Percentiles rank a stretch among this genome's conserved stretches.
Conservation (phyloP, 2,797 vertebrate species). For the Halcyon chelicuti region DNA sequence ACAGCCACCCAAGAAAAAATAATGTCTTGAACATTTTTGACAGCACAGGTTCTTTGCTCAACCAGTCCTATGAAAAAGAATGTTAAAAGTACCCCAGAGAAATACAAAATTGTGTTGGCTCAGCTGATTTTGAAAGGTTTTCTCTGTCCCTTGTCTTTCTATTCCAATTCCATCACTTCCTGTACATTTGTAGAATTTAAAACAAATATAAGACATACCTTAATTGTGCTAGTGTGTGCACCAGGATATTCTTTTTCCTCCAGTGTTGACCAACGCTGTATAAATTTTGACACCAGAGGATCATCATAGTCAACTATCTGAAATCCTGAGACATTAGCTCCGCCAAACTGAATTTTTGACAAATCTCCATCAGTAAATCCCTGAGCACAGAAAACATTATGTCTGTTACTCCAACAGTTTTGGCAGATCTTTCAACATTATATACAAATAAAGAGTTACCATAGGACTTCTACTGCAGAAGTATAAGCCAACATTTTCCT, state of each 20-base stretch:
- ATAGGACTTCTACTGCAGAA: not conserved
- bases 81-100: not conserved
- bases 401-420: not conserved
- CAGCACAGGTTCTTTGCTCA: not conserved
- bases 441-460: not conserved
- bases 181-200: not conserved
- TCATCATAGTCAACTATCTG: constrained; percentile 99
- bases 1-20: not conserved
- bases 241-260: constrained; percentile 99
- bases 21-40: not conserved
- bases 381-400: constrained; percentile 77
- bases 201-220: constrained; percentile 73
- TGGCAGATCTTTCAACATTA: not conserved
- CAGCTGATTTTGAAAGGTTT: not conserved
- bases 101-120: not conserved
- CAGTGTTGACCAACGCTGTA: constrained; percentile 95
- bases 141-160: not conserved
- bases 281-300: constrained; percentile 95
- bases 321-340: constrained; percentile 98
- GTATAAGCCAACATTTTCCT: not conserved
- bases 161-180: not conserved
- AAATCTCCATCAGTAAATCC: constrained; percentile 97
- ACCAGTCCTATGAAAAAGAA: not conserved
- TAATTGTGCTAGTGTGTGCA: constrained; percentile 90
- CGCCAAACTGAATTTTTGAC: constrained; percentile 98